Evolutionary conservation across 2,888 invertebrate genomes (phyloP), one percentile per base, ranked within the genome.

Genomic region (Bellardia bayeri): DNA sequence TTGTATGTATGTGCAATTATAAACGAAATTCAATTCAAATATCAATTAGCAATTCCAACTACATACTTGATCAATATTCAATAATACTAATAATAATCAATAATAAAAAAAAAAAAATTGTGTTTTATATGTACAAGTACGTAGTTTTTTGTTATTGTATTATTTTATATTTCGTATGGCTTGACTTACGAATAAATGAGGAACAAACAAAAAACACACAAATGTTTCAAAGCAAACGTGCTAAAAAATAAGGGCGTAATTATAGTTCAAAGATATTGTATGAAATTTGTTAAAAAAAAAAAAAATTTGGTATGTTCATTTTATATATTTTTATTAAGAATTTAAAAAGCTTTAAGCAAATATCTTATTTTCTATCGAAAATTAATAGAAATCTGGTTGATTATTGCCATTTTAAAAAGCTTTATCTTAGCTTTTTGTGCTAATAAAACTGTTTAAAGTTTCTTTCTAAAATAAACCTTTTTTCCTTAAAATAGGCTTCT

Each of bases 51-150:
- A 87, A 87, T 87, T 87, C 74, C 85, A 87, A 85, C 82, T 87
- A 87, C n/a, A n/a, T n/a, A n/a, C 87, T 87, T 87, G 87, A 87
- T 87, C 87, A 87, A 87, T 87, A 85, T 87, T 87, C 87, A 85
- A 87, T 87, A 87, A 87, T 87, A 82, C 69, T 85, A 87, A 85
- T 82, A 82, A 86, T 87, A 87, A 85, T 87, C 82, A 85, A 87
- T 87, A 82, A 87, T 82, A 85, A 79, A 80, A 49, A 85, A 79
- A 80, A 49, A 54, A 54, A 23, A 54, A 54, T 7, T 79, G 66
- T 66, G 16, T 51, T 5, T 63, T 61, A 14, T 45, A 11, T 45
- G 45, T 23, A 51, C 6, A 8, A 11, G n/a, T 56, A 72, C 40
- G 8, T 72, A 40, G 14, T 42, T 40, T 64, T 37, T 42, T 16